Evolutionary conservation across 2,113 vertebrate species (phyloP), one percentile per base, ranked within the genome.

Genomic region (Aegotheles bennettii): DNA sequence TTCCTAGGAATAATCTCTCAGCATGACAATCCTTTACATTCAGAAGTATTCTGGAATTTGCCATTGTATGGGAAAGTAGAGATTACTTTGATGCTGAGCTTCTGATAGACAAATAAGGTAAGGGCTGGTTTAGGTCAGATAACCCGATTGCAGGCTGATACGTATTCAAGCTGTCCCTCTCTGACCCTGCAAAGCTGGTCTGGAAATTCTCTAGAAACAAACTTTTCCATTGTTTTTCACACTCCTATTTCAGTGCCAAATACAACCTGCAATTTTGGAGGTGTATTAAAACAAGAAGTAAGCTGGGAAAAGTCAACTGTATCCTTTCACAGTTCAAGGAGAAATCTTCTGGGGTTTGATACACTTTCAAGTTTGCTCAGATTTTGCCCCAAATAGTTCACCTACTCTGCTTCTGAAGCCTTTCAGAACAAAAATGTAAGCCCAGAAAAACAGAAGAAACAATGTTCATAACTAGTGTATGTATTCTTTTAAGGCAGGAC

Each of bases 401-500:
- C 70, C 73, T 69, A 47, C 29, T 75, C 43, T 43, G 31, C 85
- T 76, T 93, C 50, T 82, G 90, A 95, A 95, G 51, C 40, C 36
- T 86, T 96, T 91, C 75, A 60, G 50, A 87, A 93, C 73, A 92
- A 96, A 94, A 84, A 82, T 84, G 65, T 90, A 96, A 91, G 47
- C 79, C 51, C 92, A 87, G 88, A 85, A 95, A 95, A 95, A 75
- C 50, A 94, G 82, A 92, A 53, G 36, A n/a, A 89, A 29, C 19
- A 63, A 61, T 87, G 45, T 95, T 95, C 76, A 42, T 96, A 94
- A 87, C 80, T 76, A 90, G 42, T 77, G 36, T 73, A 70, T 68
- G 45, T 40, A 65, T 3, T 3, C 12, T 69, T 84, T 80, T 42
- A 48, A 79, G 89, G 87, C 61, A 96, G 67, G 77, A 94, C 79